Percentiles rank a stretch among this genome's conserved stretches.
These are phyloP conservation scores for Emydoidea blandingii DNA, from an alignment of 2,797 vertebrate genomes.

Conservation along the genomic window DNA sequence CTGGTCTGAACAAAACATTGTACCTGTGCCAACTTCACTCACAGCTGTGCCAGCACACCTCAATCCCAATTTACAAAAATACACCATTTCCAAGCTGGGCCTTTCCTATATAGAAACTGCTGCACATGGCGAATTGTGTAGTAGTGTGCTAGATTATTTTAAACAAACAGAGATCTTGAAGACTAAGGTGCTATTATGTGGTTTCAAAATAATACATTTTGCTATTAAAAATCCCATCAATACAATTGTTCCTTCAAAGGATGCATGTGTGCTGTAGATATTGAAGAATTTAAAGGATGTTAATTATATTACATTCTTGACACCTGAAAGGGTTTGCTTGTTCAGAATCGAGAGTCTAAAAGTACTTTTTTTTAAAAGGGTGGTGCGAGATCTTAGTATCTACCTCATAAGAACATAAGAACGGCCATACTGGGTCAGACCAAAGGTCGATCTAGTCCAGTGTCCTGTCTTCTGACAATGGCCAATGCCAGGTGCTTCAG, in stretches of 20 bases:
- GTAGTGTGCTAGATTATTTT: background rate
- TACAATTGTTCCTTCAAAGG: background rate
- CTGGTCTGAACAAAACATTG: fast-evolving
- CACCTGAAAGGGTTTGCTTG: fast-evolving
- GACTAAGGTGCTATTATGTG: background rate
- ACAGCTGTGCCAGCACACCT: fast-evolving
- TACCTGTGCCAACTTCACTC: fast-evolving
- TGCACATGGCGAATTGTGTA: fast-evolving
- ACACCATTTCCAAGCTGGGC: background rate
- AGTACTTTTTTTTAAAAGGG: background rate
- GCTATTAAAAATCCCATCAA: background rate
- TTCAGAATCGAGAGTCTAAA: fast-evolving
- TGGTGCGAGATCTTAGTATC: background rate
- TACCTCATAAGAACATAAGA: no score
- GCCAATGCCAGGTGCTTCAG: no score
- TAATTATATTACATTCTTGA: fast-evolving
- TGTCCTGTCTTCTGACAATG: no score
- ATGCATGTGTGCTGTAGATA: fast-evolving
- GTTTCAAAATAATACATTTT: background rate
- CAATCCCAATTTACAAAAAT: fast-evolving
- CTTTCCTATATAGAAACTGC: background rate
- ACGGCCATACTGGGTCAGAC: no score
- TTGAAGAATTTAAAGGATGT: background rate
- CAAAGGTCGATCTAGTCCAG: no score
- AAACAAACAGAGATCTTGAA: background rate